These are phyloP conservation scores for Nyleta sp. DNA, from an alignment of 2,888 invertebrate species.

Conservation along the genomic window DNA sequence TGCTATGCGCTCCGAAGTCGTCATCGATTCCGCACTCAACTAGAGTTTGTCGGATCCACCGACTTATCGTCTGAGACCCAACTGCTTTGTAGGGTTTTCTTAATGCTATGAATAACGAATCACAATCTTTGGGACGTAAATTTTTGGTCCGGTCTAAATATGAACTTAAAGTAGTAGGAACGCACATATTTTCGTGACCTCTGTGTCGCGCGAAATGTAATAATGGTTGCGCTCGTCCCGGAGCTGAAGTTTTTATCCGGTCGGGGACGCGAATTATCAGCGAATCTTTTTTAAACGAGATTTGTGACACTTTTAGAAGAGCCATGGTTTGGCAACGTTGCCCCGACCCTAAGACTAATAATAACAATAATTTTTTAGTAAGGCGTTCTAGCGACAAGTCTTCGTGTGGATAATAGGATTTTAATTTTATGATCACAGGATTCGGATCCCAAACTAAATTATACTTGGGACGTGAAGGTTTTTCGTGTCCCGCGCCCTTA, in stretches of 20 bases:
- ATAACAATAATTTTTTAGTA: not conserved
- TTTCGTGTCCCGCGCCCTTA: not conserved
- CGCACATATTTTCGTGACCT: not conserved
- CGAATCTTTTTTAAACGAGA: not conserved
- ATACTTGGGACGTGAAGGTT: not conserved
- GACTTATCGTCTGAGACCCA: constrained; percentile 8
- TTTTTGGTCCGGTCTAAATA: not conserved
- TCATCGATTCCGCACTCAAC: constrained; percentile 8
- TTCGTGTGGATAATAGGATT: not conserved
- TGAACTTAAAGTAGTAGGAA: not conserved
- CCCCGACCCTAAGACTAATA: not conserved
- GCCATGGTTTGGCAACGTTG: constrained; percentile 2
- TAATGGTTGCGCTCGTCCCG: not conserved
- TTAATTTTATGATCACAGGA: not conserved
- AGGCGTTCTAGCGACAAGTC: not conserved
- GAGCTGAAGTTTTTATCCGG: not conserved
- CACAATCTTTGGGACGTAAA: not conserved
- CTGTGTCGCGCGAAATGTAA: not conserved
- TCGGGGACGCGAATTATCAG: not conserved
- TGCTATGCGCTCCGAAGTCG: constrained; percentile 3
- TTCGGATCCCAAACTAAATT: not conserved
- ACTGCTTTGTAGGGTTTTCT: not conserved
- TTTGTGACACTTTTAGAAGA: not conserved
- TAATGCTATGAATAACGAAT: constrained; percentile 11
- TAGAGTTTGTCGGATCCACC: not conserved